A percentile compares a stretch with the other conserved stretches of the same genome.
These are phyloP conservation scores for Rattus rattus DNA, from an alignment of 2,113 vertebrate genomes.

Conservation along the genomic window DNA sequence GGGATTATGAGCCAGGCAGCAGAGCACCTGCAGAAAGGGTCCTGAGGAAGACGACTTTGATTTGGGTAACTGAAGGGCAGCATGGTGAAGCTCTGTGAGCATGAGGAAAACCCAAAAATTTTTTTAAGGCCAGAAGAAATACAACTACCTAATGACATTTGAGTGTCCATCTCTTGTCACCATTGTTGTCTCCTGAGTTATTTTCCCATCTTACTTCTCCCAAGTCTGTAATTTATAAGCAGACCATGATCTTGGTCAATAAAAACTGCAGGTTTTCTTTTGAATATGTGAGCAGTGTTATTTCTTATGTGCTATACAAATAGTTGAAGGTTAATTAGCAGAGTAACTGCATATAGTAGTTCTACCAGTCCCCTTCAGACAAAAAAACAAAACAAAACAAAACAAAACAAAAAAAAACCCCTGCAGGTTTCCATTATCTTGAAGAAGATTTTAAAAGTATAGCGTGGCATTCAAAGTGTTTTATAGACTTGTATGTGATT, in stretches of 20 bases:
- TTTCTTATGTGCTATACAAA: no score
- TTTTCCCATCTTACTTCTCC: background rate
- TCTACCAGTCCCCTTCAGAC: no score
- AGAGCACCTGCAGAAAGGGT: fast-evolving
- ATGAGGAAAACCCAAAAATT: background rate
- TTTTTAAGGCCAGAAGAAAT: background rate
- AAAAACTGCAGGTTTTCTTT: no score
- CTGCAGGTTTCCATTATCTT: background rate
- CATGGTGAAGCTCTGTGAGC: background rate
- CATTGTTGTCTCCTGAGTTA: background rate
- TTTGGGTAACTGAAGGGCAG: background rate
- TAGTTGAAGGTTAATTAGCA: no score
- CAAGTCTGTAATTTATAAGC: background rate
- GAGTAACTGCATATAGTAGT: no score
- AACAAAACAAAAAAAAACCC: no score
- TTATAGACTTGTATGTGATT: background rate
- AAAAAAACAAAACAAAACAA: no score
- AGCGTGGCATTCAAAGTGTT: background rate
- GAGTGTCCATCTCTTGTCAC: fast-evolving
- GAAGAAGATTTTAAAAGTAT: background rate
- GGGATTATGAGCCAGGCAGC: background rate
- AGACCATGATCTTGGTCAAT: background rate
- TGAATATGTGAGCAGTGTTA: no score
- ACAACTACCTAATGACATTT: background rate
- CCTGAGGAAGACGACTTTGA: background rate